Conservation (phyloP, 2,797 vertebrate genomes). For the Cygnus olor region DNA sequence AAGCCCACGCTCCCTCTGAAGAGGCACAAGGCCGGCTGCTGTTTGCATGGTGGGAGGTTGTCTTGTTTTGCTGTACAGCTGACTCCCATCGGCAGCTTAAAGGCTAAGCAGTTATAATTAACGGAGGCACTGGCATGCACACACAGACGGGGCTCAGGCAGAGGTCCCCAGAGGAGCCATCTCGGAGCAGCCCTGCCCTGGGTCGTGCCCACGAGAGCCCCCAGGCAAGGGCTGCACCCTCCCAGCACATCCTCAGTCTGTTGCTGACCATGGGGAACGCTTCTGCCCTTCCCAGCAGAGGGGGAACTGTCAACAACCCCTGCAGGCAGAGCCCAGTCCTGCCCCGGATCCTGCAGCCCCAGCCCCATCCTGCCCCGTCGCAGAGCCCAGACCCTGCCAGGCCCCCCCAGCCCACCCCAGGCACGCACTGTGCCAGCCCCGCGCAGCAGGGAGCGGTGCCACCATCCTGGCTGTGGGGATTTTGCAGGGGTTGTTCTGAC, state of each 20-base stretch:
- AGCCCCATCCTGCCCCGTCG: background rate
- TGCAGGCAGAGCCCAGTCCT: background rate
- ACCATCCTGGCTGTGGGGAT: background rate
- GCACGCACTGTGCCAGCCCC: rapidly evolving
- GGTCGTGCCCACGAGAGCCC: background rate
- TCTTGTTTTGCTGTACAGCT: background rate
- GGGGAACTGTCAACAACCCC: too few species aligned
- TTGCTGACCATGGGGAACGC: background rate
- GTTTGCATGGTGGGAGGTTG: background rate
- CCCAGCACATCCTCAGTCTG: background rate
- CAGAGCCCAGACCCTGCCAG: background rate
- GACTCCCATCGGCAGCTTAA: background rate
- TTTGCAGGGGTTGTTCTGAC: background rate
- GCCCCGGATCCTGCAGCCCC: background rate
- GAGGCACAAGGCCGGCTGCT: background rate
- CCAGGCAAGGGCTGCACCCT: rapidly evolving
- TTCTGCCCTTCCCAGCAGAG: background rate
- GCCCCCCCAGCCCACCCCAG: too few species aligned
- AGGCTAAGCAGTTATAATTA: background rate
- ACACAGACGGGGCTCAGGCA: background rate
- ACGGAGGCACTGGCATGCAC: background rate
- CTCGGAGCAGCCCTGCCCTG: background rate
- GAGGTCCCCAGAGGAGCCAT: too few species aligned
- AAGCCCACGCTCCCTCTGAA: background rate
- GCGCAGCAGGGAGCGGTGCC: background rate